Conservation (phyloP, 2,797 vertebrate species). For the Lycodopsis pacificus region DNA sequence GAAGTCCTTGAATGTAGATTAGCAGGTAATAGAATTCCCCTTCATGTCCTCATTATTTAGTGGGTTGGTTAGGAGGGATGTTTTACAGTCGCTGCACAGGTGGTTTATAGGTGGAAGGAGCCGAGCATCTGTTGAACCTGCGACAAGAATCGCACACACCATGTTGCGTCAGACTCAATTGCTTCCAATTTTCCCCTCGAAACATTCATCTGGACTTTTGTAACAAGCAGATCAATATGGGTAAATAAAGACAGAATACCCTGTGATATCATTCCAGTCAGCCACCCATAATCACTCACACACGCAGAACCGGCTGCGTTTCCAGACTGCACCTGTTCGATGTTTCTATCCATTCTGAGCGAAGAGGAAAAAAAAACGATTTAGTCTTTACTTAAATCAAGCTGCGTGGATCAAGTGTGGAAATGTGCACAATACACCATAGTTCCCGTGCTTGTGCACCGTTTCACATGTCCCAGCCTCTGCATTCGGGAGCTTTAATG, state of each 20-base stretch:
- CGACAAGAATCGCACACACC: slow-evolving; percentile 56
- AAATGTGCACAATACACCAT: slow-evolving; percentile 28
- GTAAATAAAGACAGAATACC: slow-evolving; percentile 80
- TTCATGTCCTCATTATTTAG: slow-evolving; percentile 70
- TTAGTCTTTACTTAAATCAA: slow-evolving; percentile 45
- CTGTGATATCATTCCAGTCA: slow-evolving; percentile 65
- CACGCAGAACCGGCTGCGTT: slow-evolving; percentile 35
- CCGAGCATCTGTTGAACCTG: slow-evolving; percentile 73
- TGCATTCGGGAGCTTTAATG: slow-evolving; percentile 59
- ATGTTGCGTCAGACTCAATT: slow-evolving; percentile 76
- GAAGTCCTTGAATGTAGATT: slow-evolving; percentile 69
- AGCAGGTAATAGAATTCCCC: slow-evolving; percentile 67
- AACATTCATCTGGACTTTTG: slow-evolving; percentile 75
- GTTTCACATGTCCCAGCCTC: slow-evolving; percentile 38
- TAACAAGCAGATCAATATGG: slow-evolving; percentile 77
- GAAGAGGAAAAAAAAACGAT: slow-evolving; percentile 24
- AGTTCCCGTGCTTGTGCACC: slow-evolving; percentile 21
- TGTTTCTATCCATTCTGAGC: slow-evolving; percentile 32
- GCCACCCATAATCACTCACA: slow-evolving; percentile 64
- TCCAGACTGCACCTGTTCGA: slow-evolving; percentile 52
- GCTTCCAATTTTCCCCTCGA: slow-evolving; percentile 72
- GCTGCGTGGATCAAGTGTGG: slow-evolving; percentile 17
- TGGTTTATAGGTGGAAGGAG: slow-evolving; percentile 67
- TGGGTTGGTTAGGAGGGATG: slow-evolving; percentile 47
- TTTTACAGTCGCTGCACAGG: slow-evolving; percentile 67